A percentile compares a stretch with the other conserved stretches of the same genome.
These are phyloP conservation scores for Drosophila chauvacae DNA, from an alignment of 1,140 invertebrate genomes.

Conservation along the genomic window DNA sequence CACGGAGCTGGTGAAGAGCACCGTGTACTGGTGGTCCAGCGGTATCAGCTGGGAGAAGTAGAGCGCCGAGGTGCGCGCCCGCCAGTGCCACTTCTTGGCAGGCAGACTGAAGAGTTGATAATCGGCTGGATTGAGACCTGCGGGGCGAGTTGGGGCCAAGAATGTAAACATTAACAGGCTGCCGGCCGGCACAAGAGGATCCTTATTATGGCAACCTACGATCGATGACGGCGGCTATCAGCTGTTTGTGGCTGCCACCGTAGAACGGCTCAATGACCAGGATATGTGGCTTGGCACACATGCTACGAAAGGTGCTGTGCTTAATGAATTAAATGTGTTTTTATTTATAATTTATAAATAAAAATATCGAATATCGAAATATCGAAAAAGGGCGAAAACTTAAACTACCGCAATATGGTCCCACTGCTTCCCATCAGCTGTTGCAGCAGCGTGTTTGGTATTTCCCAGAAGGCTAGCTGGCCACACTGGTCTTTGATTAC, in stretches of 20 bases:
- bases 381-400: neutral
- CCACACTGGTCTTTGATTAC: conserved; percentile 13
- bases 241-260: conserved; percentile 89
- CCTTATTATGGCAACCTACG: conserved; percentile 61
- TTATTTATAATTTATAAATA: neutral
- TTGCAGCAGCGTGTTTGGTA: neutral
- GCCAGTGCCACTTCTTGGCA: conserved; percentile 93
- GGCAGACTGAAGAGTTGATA: conserved; percentile 86
- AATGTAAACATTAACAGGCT: neutral
- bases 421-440: neutral
- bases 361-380: too few relatives aligned
- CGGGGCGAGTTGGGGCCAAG: neutral
- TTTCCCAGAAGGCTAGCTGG: neutral
- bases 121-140: conserved; percentile 70
- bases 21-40: conserved; percentile 85
- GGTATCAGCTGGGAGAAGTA: conserved; percentile 88
- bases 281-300: conserved; percentile 67
- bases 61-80: conserved; percentile 89
- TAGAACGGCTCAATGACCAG: conserved; percentile 88
- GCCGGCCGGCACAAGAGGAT: too few relatives aligned
- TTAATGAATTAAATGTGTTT: neutral
- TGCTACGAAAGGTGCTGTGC: neutral
- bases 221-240: conserved; percentile 86
- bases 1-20: conserved; percentile 90
- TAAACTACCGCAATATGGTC: neutral